phyloP scores from a whole-genome alignment of 2,113 vertebrate species.

The Anseranas semipalmata region DNA sequence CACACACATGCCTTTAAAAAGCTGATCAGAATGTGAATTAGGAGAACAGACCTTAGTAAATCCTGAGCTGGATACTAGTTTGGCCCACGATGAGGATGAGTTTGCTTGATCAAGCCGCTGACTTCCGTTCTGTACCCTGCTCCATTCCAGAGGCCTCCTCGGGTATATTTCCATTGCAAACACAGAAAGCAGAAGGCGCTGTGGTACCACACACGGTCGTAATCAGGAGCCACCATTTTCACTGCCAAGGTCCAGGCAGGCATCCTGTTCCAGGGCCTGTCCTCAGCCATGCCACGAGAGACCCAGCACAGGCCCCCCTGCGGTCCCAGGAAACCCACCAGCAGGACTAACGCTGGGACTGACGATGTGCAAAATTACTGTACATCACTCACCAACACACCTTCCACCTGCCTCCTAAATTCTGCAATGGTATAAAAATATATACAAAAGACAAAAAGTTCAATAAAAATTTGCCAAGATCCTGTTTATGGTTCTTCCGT shows the following conservation, averaged over 20 bases:
- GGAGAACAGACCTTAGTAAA: not conserved
- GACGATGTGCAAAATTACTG: not conserved
- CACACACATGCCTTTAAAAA: not conserved
- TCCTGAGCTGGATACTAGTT: not conserved
- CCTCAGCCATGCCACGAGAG: not conserved
- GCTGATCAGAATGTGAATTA: not conserved
- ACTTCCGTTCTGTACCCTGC: not conserved
- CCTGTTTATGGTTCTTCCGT: not conserved
- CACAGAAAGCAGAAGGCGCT: not conserved
- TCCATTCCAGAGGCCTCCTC: not conserved
- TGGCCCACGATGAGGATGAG: not conserved
- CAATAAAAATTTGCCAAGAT: not conserved
- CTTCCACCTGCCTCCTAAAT: not conserved
- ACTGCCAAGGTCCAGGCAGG: not conserved
- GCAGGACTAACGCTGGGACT: not conserved
- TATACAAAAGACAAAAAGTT: not conserved
- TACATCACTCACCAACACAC: not conserved
- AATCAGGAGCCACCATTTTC: not conserved
- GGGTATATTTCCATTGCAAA: not conserved
- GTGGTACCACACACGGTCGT: not conserved
- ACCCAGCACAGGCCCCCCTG: not conserved
- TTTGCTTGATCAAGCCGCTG: not conserved
- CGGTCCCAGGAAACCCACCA: not conserved
- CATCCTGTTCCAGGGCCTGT: not conserved
- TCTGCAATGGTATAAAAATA: too few species aligned